phyloP scores from a whole-genome alignment of 2,797 vertebrate genomes.

The Dromococcyx pavoninus region DNA sequence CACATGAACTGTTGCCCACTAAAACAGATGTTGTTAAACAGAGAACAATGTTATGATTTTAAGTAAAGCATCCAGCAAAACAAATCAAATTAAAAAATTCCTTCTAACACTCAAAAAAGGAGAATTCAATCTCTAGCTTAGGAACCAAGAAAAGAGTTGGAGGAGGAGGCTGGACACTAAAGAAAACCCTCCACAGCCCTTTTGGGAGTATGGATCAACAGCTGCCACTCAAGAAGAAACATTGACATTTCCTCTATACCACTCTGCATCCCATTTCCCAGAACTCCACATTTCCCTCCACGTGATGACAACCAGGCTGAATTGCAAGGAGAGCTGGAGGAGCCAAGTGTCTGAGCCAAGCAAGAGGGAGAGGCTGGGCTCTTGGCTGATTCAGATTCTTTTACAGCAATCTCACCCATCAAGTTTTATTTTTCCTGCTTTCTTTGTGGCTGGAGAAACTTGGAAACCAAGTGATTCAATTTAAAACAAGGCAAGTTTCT shows the following conservation, averaged over 20 bases:
- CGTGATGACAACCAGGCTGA: not conserved
- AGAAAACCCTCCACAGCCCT: not conserved
- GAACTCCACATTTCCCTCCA: not conserved
- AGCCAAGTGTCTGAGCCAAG: slow-evolving; percentile 28
- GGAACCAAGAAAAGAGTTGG: not conserved
- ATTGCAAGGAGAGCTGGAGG: not conserved
- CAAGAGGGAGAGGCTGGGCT: slow-evolving; percentile 16
- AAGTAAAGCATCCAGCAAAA: not conserved
- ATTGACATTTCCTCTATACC: not conserved
- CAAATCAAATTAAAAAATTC: not conserved
- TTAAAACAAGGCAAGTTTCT: not conserved
- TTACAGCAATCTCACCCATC: not conserved
- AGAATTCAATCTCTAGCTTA: not conserved
- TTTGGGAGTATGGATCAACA: not conserved
- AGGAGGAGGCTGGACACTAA: too few relatives aligned
- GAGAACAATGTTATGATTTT: not conserved
- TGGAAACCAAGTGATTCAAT: not conserved
- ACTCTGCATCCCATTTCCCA: not conserved
- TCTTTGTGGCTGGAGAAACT: not conserved
- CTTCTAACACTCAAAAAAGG: not conserved
- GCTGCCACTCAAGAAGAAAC: not conserved
- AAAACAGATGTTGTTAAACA: not conserved
- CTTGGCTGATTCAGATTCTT: not conserved
- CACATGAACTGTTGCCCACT: not conserved
- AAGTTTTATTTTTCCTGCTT: not conserved